Conservation (phyloP, 2,797 vertebrate species). For the Anniella stebbinsi region DNA sequence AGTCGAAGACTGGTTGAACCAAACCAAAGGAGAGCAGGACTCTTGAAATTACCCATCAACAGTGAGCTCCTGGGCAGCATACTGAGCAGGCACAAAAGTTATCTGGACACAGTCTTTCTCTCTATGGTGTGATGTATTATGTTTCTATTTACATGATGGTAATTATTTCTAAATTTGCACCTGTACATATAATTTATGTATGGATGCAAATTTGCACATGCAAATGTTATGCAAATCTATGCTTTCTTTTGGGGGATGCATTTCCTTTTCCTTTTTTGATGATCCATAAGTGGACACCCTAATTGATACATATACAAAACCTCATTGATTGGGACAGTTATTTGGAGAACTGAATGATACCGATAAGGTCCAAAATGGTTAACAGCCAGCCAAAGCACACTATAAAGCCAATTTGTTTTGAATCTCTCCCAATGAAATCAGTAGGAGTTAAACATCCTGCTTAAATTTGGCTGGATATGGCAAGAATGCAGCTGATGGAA, state of each 20-base stretch:
- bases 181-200: neutral
- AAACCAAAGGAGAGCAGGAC: too few species aligned
- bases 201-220: neutral
- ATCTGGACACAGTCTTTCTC: too few species aligned
- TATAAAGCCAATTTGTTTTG: neutral
- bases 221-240: too few species aligned
- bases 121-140: too few species aligned
- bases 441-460: neutral
- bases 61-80: too few species aligned
- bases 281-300: neutral
- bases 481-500: neutral
- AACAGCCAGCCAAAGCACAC: neutral
- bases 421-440: neutral
- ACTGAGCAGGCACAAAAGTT: too few species aligned
- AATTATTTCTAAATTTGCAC: too few species aligned
- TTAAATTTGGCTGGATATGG: neutral
- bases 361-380: neutral
- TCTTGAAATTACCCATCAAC: too few species aligned
- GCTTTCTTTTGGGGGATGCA: too few species aligned
- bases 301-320: neutral
- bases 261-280: neutral
- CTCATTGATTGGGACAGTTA: neutral
- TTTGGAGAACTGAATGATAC: neutral
- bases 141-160: too few species aligned
- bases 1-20: too few species aligned